These are phyloP conservation scores for Falcaria lacertinaria DNA, from an alignment of 2,888 invertebrate genomes.

Conservation along the genomic window DNA sequence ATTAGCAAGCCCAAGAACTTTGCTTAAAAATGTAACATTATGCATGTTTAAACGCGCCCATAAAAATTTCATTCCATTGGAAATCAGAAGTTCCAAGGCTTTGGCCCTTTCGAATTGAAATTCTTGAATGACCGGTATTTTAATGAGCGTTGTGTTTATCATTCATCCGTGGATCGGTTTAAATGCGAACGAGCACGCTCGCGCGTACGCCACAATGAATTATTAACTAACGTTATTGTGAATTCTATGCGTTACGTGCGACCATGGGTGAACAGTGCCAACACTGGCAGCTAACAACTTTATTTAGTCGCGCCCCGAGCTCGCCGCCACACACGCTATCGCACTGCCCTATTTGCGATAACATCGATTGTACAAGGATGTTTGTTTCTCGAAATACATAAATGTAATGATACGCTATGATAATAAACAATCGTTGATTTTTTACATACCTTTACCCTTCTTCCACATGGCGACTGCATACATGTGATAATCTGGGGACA, in stretches of 20 bases:
- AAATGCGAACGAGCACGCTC: conserved; percentile 20
- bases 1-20: not conserved
- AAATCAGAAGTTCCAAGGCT: conserved; percentile 21
- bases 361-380: conserved; percentile 24
- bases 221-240: conserved; percentile 63
- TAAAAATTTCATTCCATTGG: conserved; percentile 1
- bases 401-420: not conserved
- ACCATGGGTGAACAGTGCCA: conserved; percentile 27
- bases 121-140: conserved; percentile 17
- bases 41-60: not conserved
- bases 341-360: conserved; percentile 28
- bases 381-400: conserved; percentile 1
- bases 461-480: conserved; percentile 86
- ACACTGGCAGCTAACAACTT: conserved; percentile 33
- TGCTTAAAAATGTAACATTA: not conserved
- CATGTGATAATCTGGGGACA: conserved; percentile 78
- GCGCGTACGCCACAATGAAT: conserved; percentile 31
- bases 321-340: conserved; percentile 40
- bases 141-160: conserved; percentile 28
- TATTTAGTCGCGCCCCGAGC: conserved; percentile 46
- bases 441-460: conserved; percentile 83
- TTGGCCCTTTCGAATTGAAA: conserved; percentile 31
- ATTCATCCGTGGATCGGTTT: conserved; percentile 38
- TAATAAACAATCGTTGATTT: conserved; percentile 5
- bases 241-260: conserved; percentile 41